Evolutionary conservation across 1,140 invertebrate genomes (phyloP), one percentile per base, ranked within the genome.

Genomic region (Lepidurus arcticus): DNA sequence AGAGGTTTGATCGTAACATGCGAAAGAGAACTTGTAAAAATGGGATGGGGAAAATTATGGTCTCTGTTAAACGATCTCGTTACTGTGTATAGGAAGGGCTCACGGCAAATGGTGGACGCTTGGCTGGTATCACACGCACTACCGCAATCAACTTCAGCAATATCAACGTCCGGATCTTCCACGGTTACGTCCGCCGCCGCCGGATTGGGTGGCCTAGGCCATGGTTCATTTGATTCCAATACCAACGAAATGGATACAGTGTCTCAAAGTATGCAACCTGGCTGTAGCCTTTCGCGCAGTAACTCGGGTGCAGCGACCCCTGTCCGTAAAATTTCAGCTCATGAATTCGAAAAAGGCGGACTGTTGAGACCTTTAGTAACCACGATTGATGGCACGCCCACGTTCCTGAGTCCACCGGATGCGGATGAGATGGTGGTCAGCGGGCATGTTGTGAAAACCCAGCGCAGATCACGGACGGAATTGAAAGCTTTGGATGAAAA

Each of bases 281-380:
- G 77, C 74, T 7, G 53, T 65, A 65, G 53, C 53, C 7, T 65
- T 8, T 82, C 82, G 21, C 78, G 88, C 85, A 86, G 87, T 73
- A 89, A 90, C 10, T 93, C 92, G 0, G 94, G 94, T 5, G 92
- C 93, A 11, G 93, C 94, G 74, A 95, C 95, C 26, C 95, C 95
- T 10, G 94, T 97, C 53, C 89, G 95, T 78, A 98, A 97, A 87
- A 96, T 98, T 82, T 97, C 95, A 4, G 95, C 95, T 10, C 94
- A 97, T 85, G 95, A 97, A 84, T 98, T 98, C 84, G 95, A 97
- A 84, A 89, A 93, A 3, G 94, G 94, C 1, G 94, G 95, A 65
- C 88, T 96, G 8, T 84, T 96, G 65, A 96, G 95, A 84, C 95
- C 95, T 73, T 93, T 97, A 84, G 92, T 97, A 73, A 94, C 92